These are phyloP conservation scores for Lepisosteus osseus DNA, from an alignment of 2,113 vertebrate genomes.

Conservation along the genomic window DNA sequence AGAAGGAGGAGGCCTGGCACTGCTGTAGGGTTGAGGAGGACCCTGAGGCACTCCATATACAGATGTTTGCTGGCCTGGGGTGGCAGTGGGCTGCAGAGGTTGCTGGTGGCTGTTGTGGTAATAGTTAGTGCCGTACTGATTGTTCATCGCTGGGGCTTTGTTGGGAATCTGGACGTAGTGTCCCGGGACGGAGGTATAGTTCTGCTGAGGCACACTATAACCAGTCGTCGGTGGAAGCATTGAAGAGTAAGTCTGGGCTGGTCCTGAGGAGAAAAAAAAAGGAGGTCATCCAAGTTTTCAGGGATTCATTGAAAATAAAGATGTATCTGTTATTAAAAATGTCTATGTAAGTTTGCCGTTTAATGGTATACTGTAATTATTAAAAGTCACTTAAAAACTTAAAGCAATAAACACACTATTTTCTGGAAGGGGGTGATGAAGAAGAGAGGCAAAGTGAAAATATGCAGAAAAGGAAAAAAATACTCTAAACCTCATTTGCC, in stretches of 20 bases:
- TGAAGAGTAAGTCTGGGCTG: constrained; percentile 65
- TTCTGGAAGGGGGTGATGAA: no score
- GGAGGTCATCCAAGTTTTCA: not conserved
- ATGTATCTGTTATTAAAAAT: no score
- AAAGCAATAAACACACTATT: no score
- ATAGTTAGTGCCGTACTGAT: constrained; percentile 67
- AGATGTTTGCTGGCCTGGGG: constrained; percentile 45
- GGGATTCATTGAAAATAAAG: no score
- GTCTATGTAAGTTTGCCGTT: no score
- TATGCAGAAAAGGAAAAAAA: no score
- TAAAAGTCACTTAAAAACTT: no score
- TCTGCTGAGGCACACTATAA: constrained; percentile 68
- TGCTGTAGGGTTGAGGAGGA: constrained; percentile 62
- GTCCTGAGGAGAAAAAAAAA: constrained; percentile 64
- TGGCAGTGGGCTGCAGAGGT: constrained; percentile 57
- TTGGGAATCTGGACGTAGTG: constrained; percentile 66
- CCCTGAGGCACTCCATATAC: constrained; percentile 50
- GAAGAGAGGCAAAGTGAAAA: no score
- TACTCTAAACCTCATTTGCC: no score
- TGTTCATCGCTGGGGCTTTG: constrained; percentile 72
- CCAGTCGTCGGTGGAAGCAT: constrained; percentile 64
- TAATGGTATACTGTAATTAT: no score
- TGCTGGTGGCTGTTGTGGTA: constrained; percentile 71
- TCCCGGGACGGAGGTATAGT: constrained; percentile 62
- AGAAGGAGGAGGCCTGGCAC: constrained; percentile 37